These are phyloP conservation scores for Marcusenius ussheri DNA, from an alignment of 2,113 vertebrate genomes.

Conservation along the genomic window DNA sequence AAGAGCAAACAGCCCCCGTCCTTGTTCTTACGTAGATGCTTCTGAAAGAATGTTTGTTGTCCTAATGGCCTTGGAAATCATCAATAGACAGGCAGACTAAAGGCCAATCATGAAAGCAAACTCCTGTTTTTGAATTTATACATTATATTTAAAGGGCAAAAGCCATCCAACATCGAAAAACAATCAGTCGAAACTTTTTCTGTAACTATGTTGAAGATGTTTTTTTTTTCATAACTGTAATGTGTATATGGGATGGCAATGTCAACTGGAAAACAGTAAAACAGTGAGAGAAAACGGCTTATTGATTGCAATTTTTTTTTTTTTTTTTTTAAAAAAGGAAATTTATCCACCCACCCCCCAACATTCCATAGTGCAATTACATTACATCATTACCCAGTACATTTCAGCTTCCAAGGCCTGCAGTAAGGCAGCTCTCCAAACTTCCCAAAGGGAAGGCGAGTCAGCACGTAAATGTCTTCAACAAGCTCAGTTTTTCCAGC, in stretches of 20 bases:
- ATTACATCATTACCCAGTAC: neutral
- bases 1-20: neutral
- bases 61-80: neutral
- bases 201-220: neutral
- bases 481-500: neutral
- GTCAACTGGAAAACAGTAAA: neutral
- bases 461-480: neutral
- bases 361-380: neutral
- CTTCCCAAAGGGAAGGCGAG: neutral
- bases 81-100: neutral
- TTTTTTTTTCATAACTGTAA: neutral
- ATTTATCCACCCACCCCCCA: neutral
- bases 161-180: neutral
- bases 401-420: neutral
- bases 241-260: neutral
- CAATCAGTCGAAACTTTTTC: neutral
- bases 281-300: neutral
- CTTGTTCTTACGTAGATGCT: neutral
- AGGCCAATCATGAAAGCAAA: neutral
- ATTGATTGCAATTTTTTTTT: too few species aligned
- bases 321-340: neutral
- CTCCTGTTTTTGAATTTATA: neutral
- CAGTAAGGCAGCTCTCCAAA: neutral
- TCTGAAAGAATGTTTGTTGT: constrained; percentile 1
- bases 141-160: neutral